Percentiles rank a stretch among this genome's conserved stretches.
These are phyloP conservation scores for Pollenia griseotomentosa DNA, from an alignment of 2,888 invertebrate species.

Conservation along the genomic window DNA sequence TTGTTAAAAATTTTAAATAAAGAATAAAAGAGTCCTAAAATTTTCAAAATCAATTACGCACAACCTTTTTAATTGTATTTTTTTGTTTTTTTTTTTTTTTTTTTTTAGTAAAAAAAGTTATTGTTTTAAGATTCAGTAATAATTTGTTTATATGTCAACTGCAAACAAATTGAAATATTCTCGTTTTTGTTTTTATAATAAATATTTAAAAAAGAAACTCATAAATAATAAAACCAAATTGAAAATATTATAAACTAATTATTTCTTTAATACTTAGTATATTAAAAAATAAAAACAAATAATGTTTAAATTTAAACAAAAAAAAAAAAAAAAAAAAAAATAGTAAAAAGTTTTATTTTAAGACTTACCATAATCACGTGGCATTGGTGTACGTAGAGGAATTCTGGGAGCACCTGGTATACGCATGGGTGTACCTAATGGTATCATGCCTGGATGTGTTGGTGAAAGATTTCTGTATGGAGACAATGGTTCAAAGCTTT, in stretches of 20 bases:
- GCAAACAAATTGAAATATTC: conserved; percentile 67
- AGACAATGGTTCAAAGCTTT: conserved; percentile 83
- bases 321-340: conserved; percentile 5
- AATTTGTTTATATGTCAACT: conserved; percentile 71
- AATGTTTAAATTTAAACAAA: background rate
- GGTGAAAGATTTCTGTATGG: conserved; percentile 86
- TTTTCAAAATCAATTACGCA: conserved; percentile 50
- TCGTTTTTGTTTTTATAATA: conserved; percentile 38
- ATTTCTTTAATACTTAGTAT: conserved; percentile 35
- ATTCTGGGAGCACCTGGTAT: conserved; percentile 85
- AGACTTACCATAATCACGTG: conserved; percentile 95
- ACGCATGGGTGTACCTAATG: conserved; percentile 87
- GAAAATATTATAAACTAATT: conserved; percentile 35
- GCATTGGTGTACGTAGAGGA: conserved; percentile 87
- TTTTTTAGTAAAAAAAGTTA: conserved; percentile 28
- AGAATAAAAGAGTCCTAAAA: conserved; percentile 61
- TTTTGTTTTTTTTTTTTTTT: conserved; percentile 34
- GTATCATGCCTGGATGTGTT: conserved; percentile 90
- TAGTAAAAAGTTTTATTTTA: conserved; percentile 14
- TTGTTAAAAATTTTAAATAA: conserved; percentile 43
- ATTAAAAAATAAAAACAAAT: conserved; percentile 1
- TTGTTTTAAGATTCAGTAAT: conserved; percentile 31
- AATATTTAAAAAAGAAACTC: background rate
- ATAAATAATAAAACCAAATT: conserved; percentile 49
- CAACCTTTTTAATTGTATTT: conserved; percentile 54